Evolutionary conservation across 2,113 vertebrate species (phyloP), one percentile per base, ranked within the genome.

Genomic region (Thomomys bottae): DNA sequence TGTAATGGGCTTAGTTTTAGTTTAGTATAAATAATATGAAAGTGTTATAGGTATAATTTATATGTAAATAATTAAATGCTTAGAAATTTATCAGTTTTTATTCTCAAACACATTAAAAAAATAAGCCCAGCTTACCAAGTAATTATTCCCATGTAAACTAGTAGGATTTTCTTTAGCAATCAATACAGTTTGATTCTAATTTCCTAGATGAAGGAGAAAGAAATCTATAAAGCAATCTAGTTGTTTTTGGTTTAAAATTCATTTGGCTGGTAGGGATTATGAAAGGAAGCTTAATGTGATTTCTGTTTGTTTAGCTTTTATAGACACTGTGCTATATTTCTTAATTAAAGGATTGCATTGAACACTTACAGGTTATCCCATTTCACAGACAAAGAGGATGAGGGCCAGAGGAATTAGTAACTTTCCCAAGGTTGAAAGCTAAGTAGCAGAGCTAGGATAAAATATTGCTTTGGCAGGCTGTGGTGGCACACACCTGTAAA

Each of bases 161-260:
- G 28, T 68, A 88, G 49, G 26, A 84, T 94, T 92, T 96, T 28
- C 42, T 32, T 2, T 68, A 68, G 24, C 17, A 3, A 66, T 71
- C 54, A 94, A 14, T 76, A 61, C 18, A 21, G 28, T 89, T 72
- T 84, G 78, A 90, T 72, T 90, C 7, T 9, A 89, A 7, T 92
- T 63, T 90, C 28, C 64, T 59, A 83, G 71, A 61, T 84, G 40
- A 34, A 77, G 49, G 30, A 66, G 38, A 23, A 45, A 88, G n/a
- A 49, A 89, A 17, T 75, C 36, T 77, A 0, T 32, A 93, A 78
- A 20, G 81, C 64, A 81, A 32, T 34, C 4, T 92, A 68, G 70
- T 85, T 86, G 70, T 85, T 86, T 95, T 81, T 89, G 67, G 38
- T 87, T 92, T 80, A 91, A 73, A 78, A 92, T 93, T 84, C 7